Base-by-base conservation (phyloP, 35 echinoderm and acorn worm genomes). In the Heliocidaris tuberculata region DNA sequence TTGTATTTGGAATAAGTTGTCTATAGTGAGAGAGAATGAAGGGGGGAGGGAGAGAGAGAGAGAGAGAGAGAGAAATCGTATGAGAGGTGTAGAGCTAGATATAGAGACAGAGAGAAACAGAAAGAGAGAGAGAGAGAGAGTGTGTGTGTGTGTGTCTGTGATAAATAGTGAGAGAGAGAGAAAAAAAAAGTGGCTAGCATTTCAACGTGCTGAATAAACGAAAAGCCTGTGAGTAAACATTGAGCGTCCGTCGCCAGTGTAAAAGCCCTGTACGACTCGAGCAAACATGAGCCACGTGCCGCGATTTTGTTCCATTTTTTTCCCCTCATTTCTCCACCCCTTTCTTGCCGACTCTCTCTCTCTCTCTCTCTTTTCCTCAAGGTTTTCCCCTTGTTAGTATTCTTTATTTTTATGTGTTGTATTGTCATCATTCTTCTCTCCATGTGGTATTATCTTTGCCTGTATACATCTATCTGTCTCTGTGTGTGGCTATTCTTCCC, bases 161-260 rank as follows among this genome's bases (percentile, higher is more conserved):
- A 88, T 6, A 88, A 30, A 8, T 16, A 88, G 30, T 9, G n/a
- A 88, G 87, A 32, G 29, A 89, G 87, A 48, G 29, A 89, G 87
- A 48, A 32, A 47, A 48, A 31, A 48, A 86, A 89, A 32, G 30
- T 89, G 12, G 31, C 31, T 30, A 47, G 87, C 87, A 89, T 89
- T 89, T 89, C 87, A 89, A 89, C 87, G 87, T 89, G 87, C 87
- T 89, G 87, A 89, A 42, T 89, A 89, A 89, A 89, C 87, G 31
- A 32, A 48, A 42, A 89, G 47, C 87, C 47, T 47, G 87, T 89
- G 87, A 89, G 87, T 89, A 32, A 89, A 89, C 32, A 89, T 89
- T 89, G 87, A 89, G 87, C 30, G 87, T 32, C 87, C 87, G 87
- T 89, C 87, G 31, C 35, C 87, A 9, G 31, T 89, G 87, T 48